Conservation (phyloP, 2,113 vertebrate species). For the Natator depressus region DNA sequence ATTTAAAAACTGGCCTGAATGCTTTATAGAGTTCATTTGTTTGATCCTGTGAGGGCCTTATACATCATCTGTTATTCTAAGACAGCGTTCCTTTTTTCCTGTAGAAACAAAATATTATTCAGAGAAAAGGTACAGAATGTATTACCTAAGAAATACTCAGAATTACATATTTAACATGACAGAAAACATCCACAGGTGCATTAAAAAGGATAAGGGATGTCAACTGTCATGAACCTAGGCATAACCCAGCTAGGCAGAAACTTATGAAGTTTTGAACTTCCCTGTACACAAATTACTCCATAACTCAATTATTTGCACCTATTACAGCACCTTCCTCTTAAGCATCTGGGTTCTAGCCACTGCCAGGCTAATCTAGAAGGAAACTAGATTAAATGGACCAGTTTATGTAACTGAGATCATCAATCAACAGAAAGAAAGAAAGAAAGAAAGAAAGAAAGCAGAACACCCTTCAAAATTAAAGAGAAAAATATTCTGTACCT, state of each 20-base stretch:
- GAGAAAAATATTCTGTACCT: not conserved
- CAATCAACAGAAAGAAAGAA: not conserved
- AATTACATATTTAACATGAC: fast-evolving
- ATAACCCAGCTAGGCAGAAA: fast-evolving
- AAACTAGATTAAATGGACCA: fast-evolving
- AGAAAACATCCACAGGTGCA: fast-evolving
- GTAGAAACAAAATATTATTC: too few relatives aligned
- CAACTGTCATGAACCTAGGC: too few relatives aligned
- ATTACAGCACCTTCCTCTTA: not conserved
- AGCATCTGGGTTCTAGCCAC: not conserved
- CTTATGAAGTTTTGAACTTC: fast-evolving
- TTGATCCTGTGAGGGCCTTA: not conserved
- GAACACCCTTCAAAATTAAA: not conserved
- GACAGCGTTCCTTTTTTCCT: fast-evolving
- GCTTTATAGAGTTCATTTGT: fast-evolving
- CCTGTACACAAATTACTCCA: not conserved
- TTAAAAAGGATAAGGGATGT: fast-evolving
- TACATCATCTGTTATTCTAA: fast-evolving
- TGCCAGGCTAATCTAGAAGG: not conserved
- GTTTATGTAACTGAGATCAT: not conserved
- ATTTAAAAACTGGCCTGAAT: fast-evolving
- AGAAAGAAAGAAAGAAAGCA: too few relatives aligned
- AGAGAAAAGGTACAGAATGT: fast-evolving
- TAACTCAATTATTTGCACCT: fast-evolving
- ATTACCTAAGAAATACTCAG: not conserved